Evolutionary conservation across 2,113 vertebrate genomes (phyloP).

Genomic region (Thunnus thynnus): DNA sequence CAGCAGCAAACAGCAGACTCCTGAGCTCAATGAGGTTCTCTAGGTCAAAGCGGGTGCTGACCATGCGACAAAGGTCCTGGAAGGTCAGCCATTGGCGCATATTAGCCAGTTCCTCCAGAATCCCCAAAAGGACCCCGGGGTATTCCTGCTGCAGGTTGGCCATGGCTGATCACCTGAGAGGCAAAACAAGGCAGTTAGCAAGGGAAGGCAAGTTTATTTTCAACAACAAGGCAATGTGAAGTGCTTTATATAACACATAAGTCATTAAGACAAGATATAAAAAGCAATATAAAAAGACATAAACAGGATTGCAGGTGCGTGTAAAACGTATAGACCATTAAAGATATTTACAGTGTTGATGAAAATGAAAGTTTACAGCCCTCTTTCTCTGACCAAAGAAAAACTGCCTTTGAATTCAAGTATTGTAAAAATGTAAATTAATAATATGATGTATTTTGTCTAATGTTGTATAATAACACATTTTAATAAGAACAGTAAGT

Average conservation of each 20-base stretch:
- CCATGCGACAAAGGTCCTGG: slow-evolving; percentile 94
- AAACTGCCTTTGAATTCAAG: not conserved
- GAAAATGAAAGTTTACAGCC: not conserved
- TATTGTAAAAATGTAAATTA: not conserved
- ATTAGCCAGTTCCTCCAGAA: slow-evolving; percentile 93
- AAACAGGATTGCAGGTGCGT: not conserved
- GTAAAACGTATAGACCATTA: not conserved
- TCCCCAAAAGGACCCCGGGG: slow-evolving; percentile 91
- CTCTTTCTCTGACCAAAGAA: not conserved
- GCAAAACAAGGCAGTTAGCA: slow-evolving; percentile 17
- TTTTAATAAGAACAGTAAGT: not conserved
- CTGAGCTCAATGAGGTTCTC: slow-evolving; percentile 92
- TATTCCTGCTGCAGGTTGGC: slow-evolving; percentile 87
- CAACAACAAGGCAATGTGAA: slow-evolving; percentile 12
- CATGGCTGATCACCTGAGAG: slow-evolving; percentile 67
- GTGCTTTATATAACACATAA: not conserved
- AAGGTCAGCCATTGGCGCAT: slow-evolving; percentile 91
- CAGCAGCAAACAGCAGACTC: slow-evolving; percentile 92
- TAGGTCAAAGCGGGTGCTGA: slow-evolving; percentile 93
- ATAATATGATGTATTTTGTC: no score
- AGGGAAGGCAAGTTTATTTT: not conserved
- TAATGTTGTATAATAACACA: not conserved
- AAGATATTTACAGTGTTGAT: no score
- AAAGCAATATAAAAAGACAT: not conserved
- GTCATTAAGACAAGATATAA: not conserved